Percentiles rank a stretch among this genome's conserved stretches.
phyloP scores from a whole-genome alignment of 2,888 invertebrate species.

The Xestia xanthographa region DNA sequence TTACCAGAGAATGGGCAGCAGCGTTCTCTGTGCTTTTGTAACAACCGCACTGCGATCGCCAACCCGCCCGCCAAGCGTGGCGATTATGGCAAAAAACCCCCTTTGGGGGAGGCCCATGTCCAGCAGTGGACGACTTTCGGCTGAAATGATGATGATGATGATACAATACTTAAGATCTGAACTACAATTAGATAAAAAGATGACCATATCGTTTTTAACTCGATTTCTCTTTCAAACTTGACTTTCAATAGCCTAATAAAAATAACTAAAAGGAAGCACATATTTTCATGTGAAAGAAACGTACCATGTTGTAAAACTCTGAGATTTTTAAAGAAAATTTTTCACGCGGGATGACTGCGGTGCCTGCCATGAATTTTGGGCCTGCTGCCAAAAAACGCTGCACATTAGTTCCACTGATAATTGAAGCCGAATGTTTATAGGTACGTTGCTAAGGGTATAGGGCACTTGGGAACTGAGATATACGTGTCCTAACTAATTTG shows the following conservation, averaged over 20 bases:
- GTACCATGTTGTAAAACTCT: conserved; percentile 44
- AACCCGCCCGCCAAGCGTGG: too few species aligned
- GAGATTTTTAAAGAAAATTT: conserved; percentile 56
- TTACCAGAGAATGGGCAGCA: too few species aligned
- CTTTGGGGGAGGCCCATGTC: too few species aligned
- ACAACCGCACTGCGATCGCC: too few species aligned
- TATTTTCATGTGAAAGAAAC: conserved; percentile 49
- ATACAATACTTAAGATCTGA: too few species aligned
- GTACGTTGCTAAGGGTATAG: not conserved
- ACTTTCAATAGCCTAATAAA: conserved; percentile 9
- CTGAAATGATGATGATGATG: too few species aligned
- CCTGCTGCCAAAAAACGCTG: conserved; percentile 53
- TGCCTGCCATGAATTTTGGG: conserved; percentile 57
- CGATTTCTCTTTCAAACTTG: not conserved
- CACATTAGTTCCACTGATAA: conserved; percentile 54
- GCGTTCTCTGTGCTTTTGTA: too few species aligned
- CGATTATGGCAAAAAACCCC: too few species aligned
- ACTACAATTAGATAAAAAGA: not conserved
- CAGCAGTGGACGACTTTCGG: too few species aligned
- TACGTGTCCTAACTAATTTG: not conserved
- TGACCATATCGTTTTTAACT: not conserved
- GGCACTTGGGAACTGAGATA: not conserved
- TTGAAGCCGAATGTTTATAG: conserved; percentile 40
- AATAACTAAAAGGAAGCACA: conserved; percentile 22
- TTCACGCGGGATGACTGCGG: conserved; percentile 41